Evolutionary conservation across 2,888 invertebrate species (phyloP), one percentile per base, ranked within the genome.

Genomic region (Trachelus troglodyta): DNA sequence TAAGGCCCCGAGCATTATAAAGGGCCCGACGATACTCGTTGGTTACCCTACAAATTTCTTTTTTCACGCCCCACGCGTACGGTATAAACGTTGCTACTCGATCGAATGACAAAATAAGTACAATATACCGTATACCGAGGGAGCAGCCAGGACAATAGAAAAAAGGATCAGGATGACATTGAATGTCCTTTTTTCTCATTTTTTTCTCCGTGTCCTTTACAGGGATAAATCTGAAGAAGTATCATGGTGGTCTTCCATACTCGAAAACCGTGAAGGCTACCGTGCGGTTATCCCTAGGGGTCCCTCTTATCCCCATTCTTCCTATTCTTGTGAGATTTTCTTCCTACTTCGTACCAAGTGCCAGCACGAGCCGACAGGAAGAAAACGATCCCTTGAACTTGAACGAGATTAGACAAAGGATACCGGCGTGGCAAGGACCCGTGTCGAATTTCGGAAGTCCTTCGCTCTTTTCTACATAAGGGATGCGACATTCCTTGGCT

Each of bases 231-330:
- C 88, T 87, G 82, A 80, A 80, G 81, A 86, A 86, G 85, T 88
- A 88, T 88, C 89, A 90, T 85, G 89, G 89, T 90, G 90, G 90
- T 90, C 89, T 84, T 78, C 74, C 83, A 82, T 85, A 86, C 86
- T 86, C 85, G 82, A 87, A 89, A 89, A 89, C 85, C 87, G 85
- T 82, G 79, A 78, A 80, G 82, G 89, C 90, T 90, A 90, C 90
- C 86, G 90, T 89, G 81, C 84, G 87, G 86, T 83, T 81, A 80
- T 74, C 89, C 80, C 80, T 89, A 79, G 90, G 89, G 89, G 89
- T 86, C 82, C 88, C 73, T 34, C 74, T 74, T 30, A 30, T 34
- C 74, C 34, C 37, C 34, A 74, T 33, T 34, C 74, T 35, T 12
- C 15, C 56, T 15, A 69, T 30, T 68, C 76, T 78, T 76, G 23